A percentile compares a stretch with the other conserved stretches of the same genome.
phyloP scores from a whole-genome alignment of 2,113 vertebrate genomes.

The Helogale parvula region DNA sequence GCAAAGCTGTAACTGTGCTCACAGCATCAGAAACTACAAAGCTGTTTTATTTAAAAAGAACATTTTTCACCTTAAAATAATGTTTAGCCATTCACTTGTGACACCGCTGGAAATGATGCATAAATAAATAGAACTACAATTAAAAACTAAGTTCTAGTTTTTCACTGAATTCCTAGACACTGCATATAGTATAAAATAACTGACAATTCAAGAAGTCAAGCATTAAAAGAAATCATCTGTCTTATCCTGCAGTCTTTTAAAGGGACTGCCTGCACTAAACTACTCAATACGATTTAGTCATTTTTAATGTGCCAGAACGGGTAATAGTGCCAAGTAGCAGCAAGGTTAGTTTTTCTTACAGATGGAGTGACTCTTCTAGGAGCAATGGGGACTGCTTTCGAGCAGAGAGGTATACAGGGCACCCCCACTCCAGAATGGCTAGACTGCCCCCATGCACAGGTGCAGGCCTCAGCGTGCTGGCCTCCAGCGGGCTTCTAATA shows the following conservation, averaged over 20 bases:
- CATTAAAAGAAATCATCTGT: neutral
- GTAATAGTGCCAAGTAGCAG: neutral
- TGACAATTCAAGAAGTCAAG: neutral
- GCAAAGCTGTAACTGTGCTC: neutral
- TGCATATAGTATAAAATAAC: neutral
- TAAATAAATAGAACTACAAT: neutral
- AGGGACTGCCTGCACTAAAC: neutral
- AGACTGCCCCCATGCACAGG: neutral
- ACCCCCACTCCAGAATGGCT: too few species aligned
- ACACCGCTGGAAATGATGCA: neutral
- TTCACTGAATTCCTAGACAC: neutral
- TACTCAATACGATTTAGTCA: neutral
- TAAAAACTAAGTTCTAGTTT: neutral
- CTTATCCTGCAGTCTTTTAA: neutral
- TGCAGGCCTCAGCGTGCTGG: neutral
- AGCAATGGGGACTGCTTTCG: neutral
- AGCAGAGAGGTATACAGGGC: neutral
- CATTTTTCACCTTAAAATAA: conserved; percentile 5
- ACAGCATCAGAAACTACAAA: neutral
- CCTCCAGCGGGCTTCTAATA: neutral
- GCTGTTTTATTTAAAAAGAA: neutral
- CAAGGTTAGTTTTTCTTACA: neutral
- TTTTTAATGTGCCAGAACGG: conserved; percentile 16
- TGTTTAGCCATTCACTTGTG: neutral
- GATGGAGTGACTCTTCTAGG: neutral